These are phyloP conservation scores for Semicossyphus pulcher DNA, from an alignment of 2,113 vertebrate species.

Conservation along the genomic window DNA sequence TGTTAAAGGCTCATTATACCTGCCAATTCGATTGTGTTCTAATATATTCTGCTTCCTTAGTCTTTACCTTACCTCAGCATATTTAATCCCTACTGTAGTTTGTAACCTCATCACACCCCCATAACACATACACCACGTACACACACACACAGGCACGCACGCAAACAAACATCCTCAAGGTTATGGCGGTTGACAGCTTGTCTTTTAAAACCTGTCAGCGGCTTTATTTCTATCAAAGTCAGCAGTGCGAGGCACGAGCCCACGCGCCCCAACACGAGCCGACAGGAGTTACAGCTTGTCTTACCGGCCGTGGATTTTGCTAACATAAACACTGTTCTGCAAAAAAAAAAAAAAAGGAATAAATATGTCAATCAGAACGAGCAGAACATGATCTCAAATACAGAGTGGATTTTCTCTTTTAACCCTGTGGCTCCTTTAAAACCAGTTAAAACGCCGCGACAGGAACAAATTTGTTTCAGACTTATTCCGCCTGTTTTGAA, in stretches of 20 bases:
- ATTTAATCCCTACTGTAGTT: constrained; percentile 26
- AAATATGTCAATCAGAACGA: constrained; percentile 18
- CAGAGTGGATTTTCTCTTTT: too few relatives aligned
- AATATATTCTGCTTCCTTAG: neutral
- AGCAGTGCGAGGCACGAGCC: constrained; percentile 51
- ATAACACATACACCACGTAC: constrained; percentile 30
- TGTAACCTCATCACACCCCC: constrained; percentile 46
- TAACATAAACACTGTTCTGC: constrained; percentile 43
- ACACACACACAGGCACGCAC: constrained; percentile 13
- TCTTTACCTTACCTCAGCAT: constrained; percentile 48
- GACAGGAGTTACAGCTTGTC: constrained; percentile 69
- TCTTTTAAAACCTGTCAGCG: constrained; percentile 81
- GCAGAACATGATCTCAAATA: constrained; percentile 23
- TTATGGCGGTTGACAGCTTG: constrained; percentile 76
- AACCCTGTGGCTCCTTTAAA: neutral
- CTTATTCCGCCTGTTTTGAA: neutral
- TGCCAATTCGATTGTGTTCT: constrained; percentile 6
- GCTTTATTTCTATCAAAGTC: constrained; percentile 80
- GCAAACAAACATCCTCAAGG: constrained; percentile 74
- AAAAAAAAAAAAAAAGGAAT: constrained; percentile 11
- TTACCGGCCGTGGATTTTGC: constrained; percentile 21
- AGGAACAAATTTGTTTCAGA: neutral
- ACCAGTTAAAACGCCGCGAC: neutral
- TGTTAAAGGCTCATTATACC: constrained; percentile 9
- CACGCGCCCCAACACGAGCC: constrained; percentile 41